These are phyloP conservation scores for Orientallactaga bullata DNA, from an alignment of 2,113 vertebrate genomes.

Conservation along the genomic window DNA sequence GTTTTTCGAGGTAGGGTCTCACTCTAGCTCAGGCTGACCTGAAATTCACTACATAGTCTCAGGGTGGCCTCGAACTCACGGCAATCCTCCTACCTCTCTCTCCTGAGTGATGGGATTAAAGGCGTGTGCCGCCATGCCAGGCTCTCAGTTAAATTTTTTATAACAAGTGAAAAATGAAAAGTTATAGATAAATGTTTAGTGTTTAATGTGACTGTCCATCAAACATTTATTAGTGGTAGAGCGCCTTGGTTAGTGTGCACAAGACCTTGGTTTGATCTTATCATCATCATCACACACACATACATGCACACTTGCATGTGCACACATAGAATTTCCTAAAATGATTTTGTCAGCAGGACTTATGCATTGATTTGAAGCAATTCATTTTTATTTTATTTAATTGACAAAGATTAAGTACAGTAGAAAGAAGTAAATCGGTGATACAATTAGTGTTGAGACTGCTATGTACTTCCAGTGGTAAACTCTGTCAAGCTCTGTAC, in stretches of 20 bases:
- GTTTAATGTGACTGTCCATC: neutral
- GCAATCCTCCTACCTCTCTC: too few species aligned
- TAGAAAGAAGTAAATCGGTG: neutral
- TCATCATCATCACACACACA: too few species aligned
- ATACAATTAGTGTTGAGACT: neutral
- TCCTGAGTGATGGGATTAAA: too few species aligned
- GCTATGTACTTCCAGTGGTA: neutral
- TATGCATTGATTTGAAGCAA: conserved; percentile 20
- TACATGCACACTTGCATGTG: too few species aligned
- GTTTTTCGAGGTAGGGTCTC: too few species aligned
- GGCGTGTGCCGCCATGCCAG: too few species aligned
- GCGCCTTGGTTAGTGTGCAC: neutral
- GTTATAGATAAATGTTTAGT: neutral
- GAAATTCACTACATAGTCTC: too few species aligned
- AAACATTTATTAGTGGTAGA: neutral
- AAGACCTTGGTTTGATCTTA: neutral
- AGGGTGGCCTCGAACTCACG: too few species aligned
- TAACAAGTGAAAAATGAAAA: conserved; percentile 33
- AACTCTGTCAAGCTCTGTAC: neutral
- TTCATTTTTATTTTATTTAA: conserved; percentile 8
- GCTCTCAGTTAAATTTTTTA: conserved; percentile 10
- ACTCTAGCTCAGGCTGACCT: too few species aligned
- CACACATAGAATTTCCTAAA: neutral
- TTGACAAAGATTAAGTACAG: neutral
- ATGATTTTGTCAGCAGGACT: neutral